Evolutionary conservation across 1,140 invertebrate species (phyloP), one percentile per base, ranked within the genome.

Genomic region (Cydia amplana): DNA sequence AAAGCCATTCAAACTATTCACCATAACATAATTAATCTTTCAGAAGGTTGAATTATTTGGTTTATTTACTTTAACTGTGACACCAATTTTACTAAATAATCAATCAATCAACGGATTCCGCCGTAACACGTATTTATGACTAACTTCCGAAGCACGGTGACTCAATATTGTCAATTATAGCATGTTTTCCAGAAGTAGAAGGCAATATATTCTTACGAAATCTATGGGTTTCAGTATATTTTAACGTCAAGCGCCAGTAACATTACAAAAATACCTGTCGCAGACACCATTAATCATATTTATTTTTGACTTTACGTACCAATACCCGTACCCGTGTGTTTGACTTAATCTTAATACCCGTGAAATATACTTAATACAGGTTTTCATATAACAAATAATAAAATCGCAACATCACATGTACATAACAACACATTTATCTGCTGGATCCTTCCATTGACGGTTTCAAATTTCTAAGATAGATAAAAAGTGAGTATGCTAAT

Each of bases 111-210:
- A 74, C 51, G 65, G 14, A 70, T 43, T 18, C 65, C 18, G 55
- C 70, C 74, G 74, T 20, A 46, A 46, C 55, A 36, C 32, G 76
- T 81, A 78, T 80, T 81, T 81, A 80, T 75, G 76, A 74, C 73
- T 76, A 43, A 72, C 73, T 82, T 82, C 80, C 77, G 64, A 46
- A 28, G 63, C 64, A 25, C 23, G 46, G 80, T 78, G 77, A 81
- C 82, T 83, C 79, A 81, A 86, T 85, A 84, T 82, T 82, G 85
- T 87, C 84, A 87, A 87, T 86, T 84, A 81, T 75, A 51, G 14
- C n/a, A 60, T 23, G 55, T 60, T 60, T 60, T 20, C n/a, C 6
- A 18, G n/a, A 55, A 55, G 51, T 55, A 55, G 20, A 55, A 55
- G 6, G 51, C 51, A 55, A 14, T 55, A 18, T 20, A 55, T 18